Evolutionary conservation across 2,113 vertebrate species (phyloP).

Genomic region (Crotalus tigris): DNA sequence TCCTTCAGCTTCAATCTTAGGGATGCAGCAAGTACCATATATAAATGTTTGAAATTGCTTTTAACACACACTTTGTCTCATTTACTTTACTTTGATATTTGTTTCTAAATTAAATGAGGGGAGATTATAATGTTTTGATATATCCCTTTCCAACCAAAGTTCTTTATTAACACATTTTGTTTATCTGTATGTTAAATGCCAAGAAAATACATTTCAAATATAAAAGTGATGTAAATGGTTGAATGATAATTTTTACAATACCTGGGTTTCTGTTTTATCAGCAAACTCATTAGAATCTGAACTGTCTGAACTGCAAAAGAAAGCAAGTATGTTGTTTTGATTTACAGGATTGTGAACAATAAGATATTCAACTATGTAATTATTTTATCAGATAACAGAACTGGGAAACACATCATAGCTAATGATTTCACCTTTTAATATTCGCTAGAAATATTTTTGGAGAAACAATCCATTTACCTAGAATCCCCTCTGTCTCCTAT

Average conservation of each 20-base stretch:
- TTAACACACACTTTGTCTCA: neutral
- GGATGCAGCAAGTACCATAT: neutral
- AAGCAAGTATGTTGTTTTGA: constrained; percentile 6
- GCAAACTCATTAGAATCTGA: constrained; percentile 64
- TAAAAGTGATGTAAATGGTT: neutral
- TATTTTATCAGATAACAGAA: neutral
- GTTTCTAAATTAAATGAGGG: neutral
- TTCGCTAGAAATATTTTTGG: neutral
- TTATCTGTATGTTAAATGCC: neutral
- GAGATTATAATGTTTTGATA: neutral
- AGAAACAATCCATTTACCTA: constrained; percentile 51
- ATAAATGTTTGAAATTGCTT: neutral
- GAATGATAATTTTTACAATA: constrained; percentile 39
- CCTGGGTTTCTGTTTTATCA: constrained; percentile 59
- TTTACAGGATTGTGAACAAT: neutral
- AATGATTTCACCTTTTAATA: neutral
- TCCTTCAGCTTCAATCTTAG: neutral
- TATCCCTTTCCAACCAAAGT: neutral
- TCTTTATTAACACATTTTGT: neutral
- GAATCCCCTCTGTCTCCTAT: constrained; percentile 56
- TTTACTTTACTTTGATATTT: neutral
- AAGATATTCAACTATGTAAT: constrained; percentile 17
- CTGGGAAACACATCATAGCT: neutral
- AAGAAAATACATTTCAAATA: neutral
- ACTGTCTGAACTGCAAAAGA: constrained; percentile 71